A percentile compares a stretch with the other conserved stretches of the same genome.
These are phyloP conservation scores for Micropoecilia bifurca DNA, from an alignment of 2,797 vertebrate species.

Conservation along the genomic window DNA sequence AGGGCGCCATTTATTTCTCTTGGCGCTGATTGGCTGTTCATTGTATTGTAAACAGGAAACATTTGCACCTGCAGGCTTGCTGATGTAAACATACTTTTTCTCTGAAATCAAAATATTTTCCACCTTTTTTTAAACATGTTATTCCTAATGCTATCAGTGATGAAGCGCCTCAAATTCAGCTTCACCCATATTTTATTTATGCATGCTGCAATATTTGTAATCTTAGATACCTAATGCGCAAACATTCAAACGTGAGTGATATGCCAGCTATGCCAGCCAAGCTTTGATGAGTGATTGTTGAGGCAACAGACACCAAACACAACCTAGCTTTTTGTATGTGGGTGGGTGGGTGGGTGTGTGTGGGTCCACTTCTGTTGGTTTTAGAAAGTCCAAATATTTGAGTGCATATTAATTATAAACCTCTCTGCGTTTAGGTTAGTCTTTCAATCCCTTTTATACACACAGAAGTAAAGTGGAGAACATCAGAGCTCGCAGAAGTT, in stretches of 20 bases:
- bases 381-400: background rate
- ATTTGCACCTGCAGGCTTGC: background rate
- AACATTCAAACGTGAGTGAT: background rate
- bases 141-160: background rate
- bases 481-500: background rate
- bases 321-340: background rate
- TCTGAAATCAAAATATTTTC: background rate
- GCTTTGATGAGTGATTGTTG: background rate
- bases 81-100: background rate
- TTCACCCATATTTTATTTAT: background rate
- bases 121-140: background rate
- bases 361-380: background rate
- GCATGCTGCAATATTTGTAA: background rate
- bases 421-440: background rate
- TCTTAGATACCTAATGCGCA: background rate
- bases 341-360: background rate
- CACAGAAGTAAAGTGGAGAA: background rate
- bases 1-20: background rate
- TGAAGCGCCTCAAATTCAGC: background rate
- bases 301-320: background rate
- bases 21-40: background rate
- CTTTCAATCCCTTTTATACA: background rate
- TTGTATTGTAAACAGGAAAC: background rate
- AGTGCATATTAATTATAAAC: background rate
- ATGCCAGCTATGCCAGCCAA: background rate